Percentiles rank a stretch among this genome's conserved stretches.
These are phyloP conservation scores for Calliscelio sp. DNA, from an alignment of 2,888 invertebrate genomes.

Conservation along the genomic window DNA sequence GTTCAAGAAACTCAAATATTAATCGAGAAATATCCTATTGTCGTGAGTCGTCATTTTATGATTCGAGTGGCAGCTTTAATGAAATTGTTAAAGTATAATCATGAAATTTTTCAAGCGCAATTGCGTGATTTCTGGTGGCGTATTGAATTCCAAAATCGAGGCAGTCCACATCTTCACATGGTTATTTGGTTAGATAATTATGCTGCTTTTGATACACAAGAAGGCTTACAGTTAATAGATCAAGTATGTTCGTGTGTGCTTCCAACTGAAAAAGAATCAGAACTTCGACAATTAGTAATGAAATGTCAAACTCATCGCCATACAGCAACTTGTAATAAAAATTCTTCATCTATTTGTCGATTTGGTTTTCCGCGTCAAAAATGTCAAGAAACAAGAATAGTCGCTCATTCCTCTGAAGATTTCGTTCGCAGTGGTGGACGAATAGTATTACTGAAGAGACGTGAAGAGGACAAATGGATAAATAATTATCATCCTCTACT, in stretches of 20 bases:
- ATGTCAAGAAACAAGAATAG: slow-evolving; percentile 60
- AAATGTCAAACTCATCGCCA: slow-evolving; percentile 69
- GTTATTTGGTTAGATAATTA: slow-evolving; percentile 77
- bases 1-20: not conserved
- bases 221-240: slow-evolving; percentile 67
- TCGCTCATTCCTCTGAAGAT: slow-evolving; percentile 77
- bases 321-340: slow-evolving; percentile 64
- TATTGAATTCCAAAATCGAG: slow-evolving; percentile 81
- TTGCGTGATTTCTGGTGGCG: slow-evolving; percentile 77
- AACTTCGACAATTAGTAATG: slow-evolving; percentile 37
- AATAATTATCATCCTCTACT: slow-evolving; percentile 70
- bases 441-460: slow-evolving; percentile 42
- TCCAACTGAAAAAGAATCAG: slow-evolving; percentile 53
- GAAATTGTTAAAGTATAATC: too few species aligned
- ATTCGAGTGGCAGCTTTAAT: slow-evolving; percentile 1
- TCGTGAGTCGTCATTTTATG: not conserved
- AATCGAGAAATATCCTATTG: not conserved
- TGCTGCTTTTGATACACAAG: slow-evolving; percentile 68
- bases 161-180: slow-evolving; percentile 81
- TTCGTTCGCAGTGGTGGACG: slow-evolving; percentile 57
- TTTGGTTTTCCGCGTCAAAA: too few species aligned
- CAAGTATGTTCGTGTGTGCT: slow-evolving; percentile 57
- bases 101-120: not conserved
- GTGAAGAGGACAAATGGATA: slow-evolving; percentile 64
- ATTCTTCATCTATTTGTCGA: slow-evolving; percentile 25